Conservation (phyloP, 2,797 vertebrate species). For the Fundulus diaphanus region DNA sequence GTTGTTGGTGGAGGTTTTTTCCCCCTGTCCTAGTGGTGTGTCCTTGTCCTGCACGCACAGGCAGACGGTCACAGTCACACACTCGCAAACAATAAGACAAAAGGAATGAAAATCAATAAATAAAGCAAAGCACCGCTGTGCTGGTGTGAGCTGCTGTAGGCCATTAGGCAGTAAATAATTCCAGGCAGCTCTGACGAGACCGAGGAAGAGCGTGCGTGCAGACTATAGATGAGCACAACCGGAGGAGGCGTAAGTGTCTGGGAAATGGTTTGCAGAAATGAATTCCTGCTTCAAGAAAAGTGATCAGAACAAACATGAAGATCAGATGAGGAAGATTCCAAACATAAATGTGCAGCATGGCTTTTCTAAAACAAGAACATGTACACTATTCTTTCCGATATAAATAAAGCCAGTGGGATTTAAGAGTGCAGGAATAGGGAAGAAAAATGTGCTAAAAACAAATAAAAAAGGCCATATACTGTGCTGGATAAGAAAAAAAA, state of each 20-base stretch:
- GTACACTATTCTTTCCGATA: not conserved
- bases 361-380: conserved; percentile 6
- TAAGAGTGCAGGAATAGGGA: conserved; percentile 7
- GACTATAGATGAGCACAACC: conserved; percentile 62
- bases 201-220: conserved; percentile 38
- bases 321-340: conserved; percentile 10
- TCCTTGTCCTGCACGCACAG: conserved; percentile 29
- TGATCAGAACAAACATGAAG: not conserved
- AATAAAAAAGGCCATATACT: conserved; percentile 31
- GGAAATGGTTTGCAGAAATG: conserved; percentile 2
- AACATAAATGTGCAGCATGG: conserved; percentile 25
- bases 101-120: conserved; percentile 73
- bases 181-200: conserved; percentile 62
- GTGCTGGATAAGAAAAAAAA: conserved; percentile 13
- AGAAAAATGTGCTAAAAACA: not conserved
- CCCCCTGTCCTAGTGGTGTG: conserved; percentile 43
- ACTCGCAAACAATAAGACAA: conserved; percentile 51
- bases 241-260: conserved; percentile 39
- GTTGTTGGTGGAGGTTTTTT: not conserved
- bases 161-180: conserved; percentile 80
- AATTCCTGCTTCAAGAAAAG: conserved; percentile 19
- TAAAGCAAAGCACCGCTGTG: conserved; percentile 65
- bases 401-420: not conserved
- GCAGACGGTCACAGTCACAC: conserved; percentile 21
- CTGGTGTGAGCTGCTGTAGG: conserved; percentile 65